These are phyloP conservation scores for Dicranocentrus wangi DNA, from an alignment of 2,888 invertebrate genomes.

Conservation along the genomic window DNA sequence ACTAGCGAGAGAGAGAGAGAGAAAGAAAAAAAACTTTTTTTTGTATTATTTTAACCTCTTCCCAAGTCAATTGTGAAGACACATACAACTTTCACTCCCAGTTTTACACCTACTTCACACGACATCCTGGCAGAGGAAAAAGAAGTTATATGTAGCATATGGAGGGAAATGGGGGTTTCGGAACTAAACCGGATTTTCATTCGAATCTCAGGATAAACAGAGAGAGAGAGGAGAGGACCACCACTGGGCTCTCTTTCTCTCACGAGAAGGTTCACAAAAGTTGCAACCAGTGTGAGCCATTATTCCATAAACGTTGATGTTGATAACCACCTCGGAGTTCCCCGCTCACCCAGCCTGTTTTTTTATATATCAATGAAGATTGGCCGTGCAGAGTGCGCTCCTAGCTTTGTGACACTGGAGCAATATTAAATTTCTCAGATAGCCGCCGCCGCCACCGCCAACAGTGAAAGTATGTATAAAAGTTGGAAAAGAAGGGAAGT, in stretches of 20 bases:
- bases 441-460: not conserved
- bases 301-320: constrained; percentile 45
- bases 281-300: constrained; percentile 49
- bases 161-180: too few species aligned
- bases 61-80: not conserved
- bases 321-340: constrained; percentile 40
- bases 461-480: not conserved
- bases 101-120: not conserved
- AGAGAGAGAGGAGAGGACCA: too few species aligned
- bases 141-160: too few species aligned
- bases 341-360: constrained; percentile 9
- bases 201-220: too few species aligned
- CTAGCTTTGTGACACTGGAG: too few species aligned
- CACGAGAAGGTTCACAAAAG: constrained; percentile 17
- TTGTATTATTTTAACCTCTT: constrained; percentile 40
- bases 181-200: not conserved
- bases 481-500: constrained; percentile 23
- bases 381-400: constrained; percentile 17
- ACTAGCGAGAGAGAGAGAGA: constrained; percentile 2
- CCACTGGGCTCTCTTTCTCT: constrained; percentile 1
- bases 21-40: not conserved
- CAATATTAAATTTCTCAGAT: constrained; percentile 38
- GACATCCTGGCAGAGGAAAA: too few species aligned
- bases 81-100: not conserved
- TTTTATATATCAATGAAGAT: constrained; percentile 39